A percentile compares a stretch with the other conserved stretches of the same genome.
Conservation (phyloP, 2,113 vertebrate species). For the Lepus americanus region DNA sequence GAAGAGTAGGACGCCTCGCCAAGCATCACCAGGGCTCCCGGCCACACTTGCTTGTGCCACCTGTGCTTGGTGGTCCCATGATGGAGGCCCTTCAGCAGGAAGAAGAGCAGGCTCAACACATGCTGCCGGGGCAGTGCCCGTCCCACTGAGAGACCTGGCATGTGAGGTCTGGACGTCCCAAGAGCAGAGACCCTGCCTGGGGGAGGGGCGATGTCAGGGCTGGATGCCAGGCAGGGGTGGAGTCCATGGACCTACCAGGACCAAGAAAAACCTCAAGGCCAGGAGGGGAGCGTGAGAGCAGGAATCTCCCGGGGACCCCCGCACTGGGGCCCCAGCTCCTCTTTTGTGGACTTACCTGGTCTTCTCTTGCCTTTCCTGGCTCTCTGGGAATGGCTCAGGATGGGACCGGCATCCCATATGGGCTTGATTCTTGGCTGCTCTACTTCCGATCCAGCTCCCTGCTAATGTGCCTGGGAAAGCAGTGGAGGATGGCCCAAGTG, state of each 20-base stretch:
- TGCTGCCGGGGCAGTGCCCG: accelerated
- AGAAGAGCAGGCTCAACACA: accelerated
- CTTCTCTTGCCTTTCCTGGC: neutral
- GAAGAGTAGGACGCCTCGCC: no score
- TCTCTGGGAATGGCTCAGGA: neutral
- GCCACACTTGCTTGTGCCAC: neutral
- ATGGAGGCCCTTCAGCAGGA: accelerated
- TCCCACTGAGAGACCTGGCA: neutral
- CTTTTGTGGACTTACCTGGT: neutral
- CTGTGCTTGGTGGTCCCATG: accelerated
- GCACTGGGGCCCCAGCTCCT: neutral
- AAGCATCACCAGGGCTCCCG: accelerated
- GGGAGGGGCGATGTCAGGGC: no score
- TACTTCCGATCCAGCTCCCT: no score
- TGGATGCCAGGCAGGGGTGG: neutral
- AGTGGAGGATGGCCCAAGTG: no score
- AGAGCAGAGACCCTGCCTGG: neutral
- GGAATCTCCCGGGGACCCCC: neutral
- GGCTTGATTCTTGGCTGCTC: no score
- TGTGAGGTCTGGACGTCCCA: neutral
- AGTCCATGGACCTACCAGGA: neutral
- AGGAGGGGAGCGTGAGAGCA: neutral
- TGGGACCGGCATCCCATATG: neutral
- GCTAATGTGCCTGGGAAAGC: no score
- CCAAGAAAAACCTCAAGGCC: neutral